These are phyloP conservation scores for Harpalus rubripes DNA, from an alignment of 2,888 invertebrate species.

Conservation along the genomic window DNA sequence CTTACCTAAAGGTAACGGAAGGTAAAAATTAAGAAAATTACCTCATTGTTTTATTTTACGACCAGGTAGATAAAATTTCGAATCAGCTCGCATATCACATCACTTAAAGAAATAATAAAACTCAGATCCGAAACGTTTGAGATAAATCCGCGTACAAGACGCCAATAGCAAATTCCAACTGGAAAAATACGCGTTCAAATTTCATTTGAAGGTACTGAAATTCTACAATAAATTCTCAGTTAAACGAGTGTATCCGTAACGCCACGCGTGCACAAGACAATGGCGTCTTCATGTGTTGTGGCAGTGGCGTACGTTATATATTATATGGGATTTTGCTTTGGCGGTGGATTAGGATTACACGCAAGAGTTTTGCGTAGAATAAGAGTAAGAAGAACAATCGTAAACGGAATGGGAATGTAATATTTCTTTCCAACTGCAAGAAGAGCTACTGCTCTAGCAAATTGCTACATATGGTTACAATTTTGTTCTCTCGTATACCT, in stretches of 20 bases:
- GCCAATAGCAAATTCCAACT: conserved; percentile 11
- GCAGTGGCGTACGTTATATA: not conserved
- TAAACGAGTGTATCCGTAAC: conserved; percentile 2
- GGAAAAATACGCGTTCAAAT: not conserved
- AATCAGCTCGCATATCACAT: not conserved
- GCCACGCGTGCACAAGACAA: not conserved
- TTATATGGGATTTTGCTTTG: not conserved
- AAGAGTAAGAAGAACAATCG: not conserved
- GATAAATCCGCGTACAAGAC: too few species aligned
- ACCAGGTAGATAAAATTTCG: too few species aligned
- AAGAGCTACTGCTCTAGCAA: too few species aligned
- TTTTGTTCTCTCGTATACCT: too few species aligned
- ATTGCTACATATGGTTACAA: too few species aligned
- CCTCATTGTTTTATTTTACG: too few species aligned
- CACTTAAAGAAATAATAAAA: not conserved
- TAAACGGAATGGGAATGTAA: conserved; percentile 19
- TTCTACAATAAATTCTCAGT: conserved; percentile 20
- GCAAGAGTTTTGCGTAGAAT: not conserved
- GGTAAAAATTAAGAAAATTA: too few species aligned
- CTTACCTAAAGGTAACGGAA: too few species aligned
- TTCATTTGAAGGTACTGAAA: conserved; percentile 18
- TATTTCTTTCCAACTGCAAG: not conserved
- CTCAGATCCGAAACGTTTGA: not conserved
- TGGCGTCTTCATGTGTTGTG: not conserved
- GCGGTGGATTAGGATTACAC: conserved; percentile 3